A percentile compares a stretch with the other conserved stretches of the same genome.
These are phyloP conservation scores for Drymonia ruficornis DNA, from an alignment of 2,888 invertebrate species.

Conservation along the genomic window DNA sequence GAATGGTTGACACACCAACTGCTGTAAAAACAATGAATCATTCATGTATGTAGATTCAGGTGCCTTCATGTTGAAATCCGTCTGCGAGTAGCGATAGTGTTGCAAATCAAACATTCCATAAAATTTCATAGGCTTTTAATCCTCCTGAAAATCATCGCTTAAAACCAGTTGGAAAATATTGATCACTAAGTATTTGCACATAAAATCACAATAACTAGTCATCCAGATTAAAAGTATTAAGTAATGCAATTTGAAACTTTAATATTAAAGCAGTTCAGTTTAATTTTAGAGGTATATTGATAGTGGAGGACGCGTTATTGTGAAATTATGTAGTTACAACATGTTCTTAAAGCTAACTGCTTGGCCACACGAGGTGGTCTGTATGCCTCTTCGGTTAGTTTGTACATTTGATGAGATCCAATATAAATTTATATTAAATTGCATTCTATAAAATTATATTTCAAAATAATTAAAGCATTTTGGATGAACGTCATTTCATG, in stretches of 20 bases:
- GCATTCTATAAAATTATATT: slow-evolving; percentile 51
- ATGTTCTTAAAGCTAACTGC: slow-evolving; percentile 65
- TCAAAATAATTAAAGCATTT: slow-evolving; percentile 41
- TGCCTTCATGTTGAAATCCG: slow-evolving; percentile 26
- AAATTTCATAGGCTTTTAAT: slow-evolving; percentile 66
- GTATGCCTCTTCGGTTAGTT: slow-evolving; percentile 46
- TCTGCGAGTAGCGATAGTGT: slow-evolving; percentile 5
- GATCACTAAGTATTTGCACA: slow-evolving; percentile 51
- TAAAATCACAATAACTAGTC: neutral
- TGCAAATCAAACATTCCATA: slow-evolving; percentile 18
- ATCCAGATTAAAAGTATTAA: neutral
- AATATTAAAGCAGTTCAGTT: neutral
- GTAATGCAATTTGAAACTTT: neutral
- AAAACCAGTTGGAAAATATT: slow-evolving; percentile 70
- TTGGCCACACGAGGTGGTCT: slow-evolving; percentile 53
- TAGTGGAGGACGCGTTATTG: neutral
- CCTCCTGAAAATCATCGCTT: slow-evolving; percentile 63
- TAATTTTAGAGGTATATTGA: neutral
- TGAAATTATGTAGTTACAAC: slow-evolving; percentile 26
- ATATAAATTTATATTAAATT: slow-evolving; percentile 52
- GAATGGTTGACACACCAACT: neutral
- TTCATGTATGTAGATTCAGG: slow-evolving; percentile 40
- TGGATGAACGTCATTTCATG: slow-evolving; percentile 43
- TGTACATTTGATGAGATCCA: slow-evolving; percentile 72
- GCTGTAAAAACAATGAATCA: slow-evolving; percentile 40